Percentiles rank a stretch among this genome's conserved stretches.
These are phyloP conservation scores for Chascanopsetta lugubris DNA, from an alignment of 2,113 vertebrate genomes.

Conservation along the genomic window DNA sequence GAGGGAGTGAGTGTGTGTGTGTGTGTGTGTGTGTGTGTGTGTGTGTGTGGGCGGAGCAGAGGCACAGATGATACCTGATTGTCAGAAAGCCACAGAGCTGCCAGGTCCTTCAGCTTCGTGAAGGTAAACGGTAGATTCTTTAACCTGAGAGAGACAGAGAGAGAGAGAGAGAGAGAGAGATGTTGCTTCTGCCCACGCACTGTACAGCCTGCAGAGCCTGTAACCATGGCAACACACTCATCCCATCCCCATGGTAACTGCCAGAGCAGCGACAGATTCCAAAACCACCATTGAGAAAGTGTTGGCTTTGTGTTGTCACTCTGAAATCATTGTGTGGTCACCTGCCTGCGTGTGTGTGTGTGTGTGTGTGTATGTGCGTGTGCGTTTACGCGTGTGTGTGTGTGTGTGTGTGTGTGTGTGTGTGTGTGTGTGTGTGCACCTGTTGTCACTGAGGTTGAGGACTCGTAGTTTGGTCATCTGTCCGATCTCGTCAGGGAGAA, in stretches of 20 bases:
- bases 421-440: slow-evolving; percentile 77
- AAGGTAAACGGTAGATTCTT: slow-evolving; percentile 99
- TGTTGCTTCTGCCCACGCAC: slow-evolving; percentile 59
- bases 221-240: slow-evolving; percentile 71
- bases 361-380: slow-evolving; percentile 76
- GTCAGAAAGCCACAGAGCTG: slow-evolving; percentile 99
- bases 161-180: slow-evolving; percentile 33
- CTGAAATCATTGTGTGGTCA: not conserved
- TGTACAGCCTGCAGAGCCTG: slow-evolving; percentile 64
- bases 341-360: slow-evolving; percentile 83
- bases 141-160: slow-evolving; percentile 80
- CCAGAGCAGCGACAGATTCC: slow-evolving; percentile 19
- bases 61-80: slow-evolving; percentile 93
- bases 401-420: slow-evolving; percentile 47
- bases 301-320: not conserved
- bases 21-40: not conserved
- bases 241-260: slow-evolving; percentile 59
- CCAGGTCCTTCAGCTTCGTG: slow-evolving; percentile 97
- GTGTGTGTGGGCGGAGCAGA: slow-evolving; percentile 6
- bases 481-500: slow-evolving; percentile 97
- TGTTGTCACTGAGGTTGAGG: slow-evolving; percentile 97
- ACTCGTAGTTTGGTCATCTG: slow-evolving; percentile 99
- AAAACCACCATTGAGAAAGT: slow-evolving; percentile 57
- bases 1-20: too few relatives aligned
- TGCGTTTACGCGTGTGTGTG: slow-evolving; percentile 44